phyloP scores from a whole-genome alignment of 2,113 vertebrate species.

The Nestor notabilis region DNA sequence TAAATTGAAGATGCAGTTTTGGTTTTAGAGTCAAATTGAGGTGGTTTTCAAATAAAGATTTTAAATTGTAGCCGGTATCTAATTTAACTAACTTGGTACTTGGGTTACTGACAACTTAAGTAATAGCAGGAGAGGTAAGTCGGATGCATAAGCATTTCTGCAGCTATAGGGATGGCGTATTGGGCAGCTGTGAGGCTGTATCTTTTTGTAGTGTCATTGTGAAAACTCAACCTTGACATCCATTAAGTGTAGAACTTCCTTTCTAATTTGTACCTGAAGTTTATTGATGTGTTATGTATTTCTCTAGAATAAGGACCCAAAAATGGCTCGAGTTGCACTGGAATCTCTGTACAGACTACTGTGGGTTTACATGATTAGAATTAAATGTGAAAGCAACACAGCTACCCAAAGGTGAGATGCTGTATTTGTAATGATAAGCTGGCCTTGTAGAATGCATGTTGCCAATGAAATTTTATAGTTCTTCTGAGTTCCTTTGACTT shows the following conservation, averaged over 20 bases:
- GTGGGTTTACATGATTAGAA: conserved; percentile 99
- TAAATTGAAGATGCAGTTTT: not conserved
- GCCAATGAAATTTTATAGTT: not conserved
- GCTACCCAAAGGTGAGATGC: conserved; percentile 91
- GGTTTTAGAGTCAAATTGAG: not conserved
- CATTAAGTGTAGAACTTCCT: not conserved
- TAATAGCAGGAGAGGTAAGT: not conserved
- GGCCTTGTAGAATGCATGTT: not conserved
- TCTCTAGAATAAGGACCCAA: conserved; percentile 94
- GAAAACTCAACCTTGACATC: not conserved
- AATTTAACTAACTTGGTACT: not conserved
- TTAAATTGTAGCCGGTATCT: not conserved
- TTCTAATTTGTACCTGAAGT: not conserved
- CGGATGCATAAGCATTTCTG: not conserved
- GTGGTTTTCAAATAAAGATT: not conserved
- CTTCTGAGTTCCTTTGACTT: not conserved
- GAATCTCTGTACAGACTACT: conserved; percentile 96
- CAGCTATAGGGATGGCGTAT: not conserved
- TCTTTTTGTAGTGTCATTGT: not conserved
- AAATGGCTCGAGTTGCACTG: conserved; percentile 98
- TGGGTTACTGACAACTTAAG: not conserved
- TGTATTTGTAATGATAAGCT: not conserved
- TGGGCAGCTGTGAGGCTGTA: not conserved
- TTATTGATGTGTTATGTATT: not conserved
- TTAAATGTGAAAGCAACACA: conserved; percentile 99